A percentile compares a stretch with the other conserved stretches of the same genome.
phyloP scores from a whole-genome alignment of 2,888 invertebrate species.

The Oxyscelio sp. region DNA sequence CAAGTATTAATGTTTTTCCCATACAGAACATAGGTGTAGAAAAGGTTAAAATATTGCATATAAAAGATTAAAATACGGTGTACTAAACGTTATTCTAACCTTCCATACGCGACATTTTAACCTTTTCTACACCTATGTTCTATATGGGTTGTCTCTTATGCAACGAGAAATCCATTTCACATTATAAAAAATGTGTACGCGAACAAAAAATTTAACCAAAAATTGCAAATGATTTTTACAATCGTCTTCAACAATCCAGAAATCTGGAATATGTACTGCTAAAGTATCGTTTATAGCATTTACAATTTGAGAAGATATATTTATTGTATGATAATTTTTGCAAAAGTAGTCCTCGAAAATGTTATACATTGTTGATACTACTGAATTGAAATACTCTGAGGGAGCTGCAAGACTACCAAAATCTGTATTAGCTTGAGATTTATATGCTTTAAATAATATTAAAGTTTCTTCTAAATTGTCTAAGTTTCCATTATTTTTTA shows the following conservation, averaged over 20 bases:
- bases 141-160: neutral
- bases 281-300: neutral
- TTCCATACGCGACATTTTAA: too few species aligned
- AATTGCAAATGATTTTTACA: neutral
- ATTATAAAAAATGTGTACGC: conserved; percentile 13
- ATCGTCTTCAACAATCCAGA: neutral
- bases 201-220: conserved; percentile 1
- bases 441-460: conserved; percentile 13
- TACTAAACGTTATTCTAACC: too few species aligned
- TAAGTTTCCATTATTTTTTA: neutral
- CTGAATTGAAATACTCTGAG: neutral
- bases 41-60: too few species aligned
- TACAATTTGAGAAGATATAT: neutral
- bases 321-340: neutral
- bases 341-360: neutral
- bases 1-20: too few species aligned
- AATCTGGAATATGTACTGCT: neutral
- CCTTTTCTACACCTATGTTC: too few species aligned
- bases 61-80: too few species aligned
- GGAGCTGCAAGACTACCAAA: neutral
- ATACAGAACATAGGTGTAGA: too few species aligned
- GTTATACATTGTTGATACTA: conserved; percentile 6
- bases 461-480: neutral
- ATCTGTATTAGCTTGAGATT: neutral
- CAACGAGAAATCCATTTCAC: conserved; percentile 11